Evolutionary conservation across 1,140 invertebrate genomes (phyloP).

Genomic region (Schmidtea mediterranea): DNA sequence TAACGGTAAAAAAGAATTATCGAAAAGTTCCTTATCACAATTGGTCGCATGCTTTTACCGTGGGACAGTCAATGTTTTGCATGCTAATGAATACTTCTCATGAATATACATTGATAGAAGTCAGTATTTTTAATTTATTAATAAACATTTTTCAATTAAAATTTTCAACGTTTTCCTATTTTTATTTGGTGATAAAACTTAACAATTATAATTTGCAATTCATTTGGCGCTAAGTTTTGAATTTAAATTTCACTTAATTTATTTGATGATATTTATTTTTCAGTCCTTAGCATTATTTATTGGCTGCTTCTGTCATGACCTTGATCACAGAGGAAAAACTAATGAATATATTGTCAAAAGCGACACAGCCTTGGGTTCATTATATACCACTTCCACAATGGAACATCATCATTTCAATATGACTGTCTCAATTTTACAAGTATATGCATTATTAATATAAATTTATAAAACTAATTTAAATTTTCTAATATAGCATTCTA

Average conservation of each 20-base stretch:
- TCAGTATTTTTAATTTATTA: conserved; percentile 38
- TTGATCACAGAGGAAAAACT: conserved; percentile 67
- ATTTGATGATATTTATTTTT: conserved; percentile 16
- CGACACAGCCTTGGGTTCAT: conserved; percentile 46
- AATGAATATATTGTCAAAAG: conserved; percentile 80
- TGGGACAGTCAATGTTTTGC: conserved; percentile 48
- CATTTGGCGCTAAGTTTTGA: too few species aligned
- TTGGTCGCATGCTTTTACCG: conserved; percentile 56
- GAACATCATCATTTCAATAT: conserved; percentile 65
- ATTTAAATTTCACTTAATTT: too few species aligned
- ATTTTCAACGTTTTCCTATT: too few species aligned
- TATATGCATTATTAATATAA: conserved; percentile 13
- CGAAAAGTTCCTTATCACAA: conserved; percentile 45
- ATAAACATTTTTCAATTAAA: too few species aligned
- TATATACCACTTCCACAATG: conserved; percentile 53
- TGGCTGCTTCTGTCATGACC: conserved; percentile 77
- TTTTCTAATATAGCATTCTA: too few species aligned
- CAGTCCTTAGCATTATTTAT: conserved; percentile 70
- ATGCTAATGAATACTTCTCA: conserved; percentile 30
- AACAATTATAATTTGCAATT: too few species aligned
- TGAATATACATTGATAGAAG: conserved; percentile 43
- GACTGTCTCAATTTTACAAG: conserved; percentile 50
- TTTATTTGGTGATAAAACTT: too few species aligned
- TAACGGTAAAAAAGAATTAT: conserved; percentile 17
- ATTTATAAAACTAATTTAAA: too few species aligned